phyloP scores from a whole-genome alignment of 2,888 invertebrate species.

The Microplitis deprimator region DNA sequence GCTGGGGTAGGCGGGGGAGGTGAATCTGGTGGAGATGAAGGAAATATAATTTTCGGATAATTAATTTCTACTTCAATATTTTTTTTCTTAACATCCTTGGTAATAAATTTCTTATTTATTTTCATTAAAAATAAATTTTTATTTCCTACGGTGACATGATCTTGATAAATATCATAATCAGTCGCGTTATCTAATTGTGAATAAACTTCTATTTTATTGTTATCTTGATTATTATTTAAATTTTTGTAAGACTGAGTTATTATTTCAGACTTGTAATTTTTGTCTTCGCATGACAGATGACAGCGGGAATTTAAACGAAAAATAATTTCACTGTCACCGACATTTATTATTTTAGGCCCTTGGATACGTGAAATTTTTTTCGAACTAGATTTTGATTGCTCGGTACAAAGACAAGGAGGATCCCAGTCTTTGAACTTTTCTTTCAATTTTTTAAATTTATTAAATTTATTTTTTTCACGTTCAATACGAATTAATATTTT shows the following conservation, averaged over 20 bases:
- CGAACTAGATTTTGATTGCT: constrained; percentile 58
- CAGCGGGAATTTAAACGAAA: constrained; percentile 60
- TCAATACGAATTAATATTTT: constrained; percentile 78
- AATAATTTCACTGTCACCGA: constrained; percentile 61
- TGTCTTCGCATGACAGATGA: constrained; percentile 51
- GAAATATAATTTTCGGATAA: constrained; percentile 58
- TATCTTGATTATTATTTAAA: constrained; percentile 51
- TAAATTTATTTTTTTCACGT: constrained; percentile 73
- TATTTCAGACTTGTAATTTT: constrained; percentile 54
- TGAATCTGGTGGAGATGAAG: constrained; percentile 24
- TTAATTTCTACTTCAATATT: constrained; percentile 66
- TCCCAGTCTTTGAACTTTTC: constrained; percentile 57
- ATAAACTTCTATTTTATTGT: constrained; percentile 59
- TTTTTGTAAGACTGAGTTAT: constrained; percentile 51
- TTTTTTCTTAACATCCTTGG: constrained; percentile 51
- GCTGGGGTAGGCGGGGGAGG: constrained; percentile 26
- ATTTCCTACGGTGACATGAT: constrained; percentile 60
- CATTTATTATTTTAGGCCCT: constrained; percentile 63
- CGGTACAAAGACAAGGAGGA: constrained; percentile 62
- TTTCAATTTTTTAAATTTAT: constrained; percentile 28
- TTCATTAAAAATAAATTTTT: constrained; percentile 62
- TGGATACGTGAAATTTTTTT: constrained; percentile 55
- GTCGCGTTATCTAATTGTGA: constrained; percentile 53
- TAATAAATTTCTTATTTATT: constrained; percentile 60
- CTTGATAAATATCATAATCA: constrained; percentile 61